Percentiles rank a stretch among this genome's conserved stretches.
These are phyloP conservation scores for Dasysyrphus albostriatus DNA, from an alignment of 2,888 invertebrate genomes.

Conservation along the genomic window DNA sequence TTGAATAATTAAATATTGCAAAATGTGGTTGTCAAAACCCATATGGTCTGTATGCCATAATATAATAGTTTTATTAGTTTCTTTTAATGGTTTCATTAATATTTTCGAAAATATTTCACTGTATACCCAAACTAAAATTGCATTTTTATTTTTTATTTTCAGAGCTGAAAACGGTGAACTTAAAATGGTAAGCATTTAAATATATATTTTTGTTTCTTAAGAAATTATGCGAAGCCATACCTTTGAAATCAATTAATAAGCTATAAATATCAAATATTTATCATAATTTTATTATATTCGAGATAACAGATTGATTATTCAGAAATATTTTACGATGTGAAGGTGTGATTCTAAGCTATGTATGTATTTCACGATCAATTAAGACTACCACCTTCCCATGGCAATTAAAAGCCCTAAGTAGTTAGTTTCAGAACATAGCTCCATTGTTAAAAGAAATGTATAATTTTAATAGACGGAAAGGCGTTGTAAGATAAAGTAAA, in stretches of 20 bases:
- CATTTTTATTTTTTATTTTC: slow-evolving; percentile 36
- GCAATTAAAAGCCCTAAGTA: background rate
- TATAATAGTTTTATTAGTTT: slow-evolving; percentile 25
- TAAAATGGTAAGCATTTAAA: slow-evolving; percentile 65
- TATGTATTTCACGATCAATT: background rate
- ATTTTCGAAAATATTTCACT: background rate
- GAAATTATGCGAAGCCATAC: background rate
- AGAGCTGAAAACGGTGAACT: slow-evolving; percentile 60
- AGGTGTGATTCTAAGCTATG: background rate
- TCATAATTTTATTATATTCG: background rate
- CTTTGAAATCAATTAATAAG: background rate
- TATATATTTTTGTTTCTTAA: background rate
- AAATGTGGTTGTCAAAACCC: slow-evolving; percentile 58
- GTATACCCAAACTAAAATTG: slow-evolving; percentile 14
- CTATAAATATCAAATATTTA: background rate
- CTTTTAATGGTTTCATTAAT: background rate
- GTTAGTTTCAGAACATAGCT: background rate
- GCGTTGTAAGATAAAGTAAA: slow-evolving; percentile 1
- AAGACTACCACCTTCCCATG: background rate
- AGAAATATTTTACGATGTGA: background rate
- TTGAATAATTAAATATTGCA: slow-evolving; percentile 50
- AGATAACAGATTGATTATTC: background rate
- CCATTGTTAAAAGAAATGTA: background rate
- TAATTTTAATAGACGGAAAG: background rate
- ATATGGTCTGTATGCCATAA: slow-evolving; percentile 30